Percentiles rank a stretch among this genome's conserved stretches.
Evolutionary conservation across 2,888 invertebrate species (phyloP).

Genomic region (Ametastegia equiseti): DNA sequence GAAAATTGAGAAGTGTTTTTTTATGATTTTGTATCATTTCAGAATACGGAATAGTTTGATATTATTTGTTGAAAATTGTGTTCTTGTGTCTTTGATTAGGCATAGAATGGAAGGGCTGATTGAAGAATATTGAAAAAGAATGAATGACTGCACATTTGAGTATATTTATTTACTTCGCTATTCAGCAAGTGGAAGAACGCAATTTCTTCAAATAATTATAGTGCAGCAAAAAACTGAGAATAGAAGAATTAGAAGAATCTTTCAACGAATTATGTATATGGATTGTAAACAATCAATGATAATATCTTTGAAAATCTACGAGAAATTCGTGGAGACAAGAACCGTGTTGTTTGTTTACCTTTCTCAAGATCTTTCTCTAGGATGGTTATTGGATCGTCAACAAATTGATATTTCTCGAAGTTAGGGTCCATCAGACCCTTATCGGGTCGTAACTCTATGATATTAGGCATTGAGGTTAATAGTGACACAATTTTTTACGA

Average conservation of each 20-base stretch:
- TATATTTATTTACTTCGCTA: too few species aligned
- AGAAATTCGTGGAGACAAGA: too few species aligned
- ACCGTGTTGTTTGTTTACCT: conserved; percentile 56
- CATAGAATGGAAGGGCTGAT: too few species aligned
- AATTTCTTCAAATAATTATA: background rate
- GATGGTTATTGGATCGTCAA: conserved; percentile 59
- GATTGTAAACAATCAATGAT: too few species aligned
- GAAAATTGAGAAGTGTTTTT: conserved; percentile 48
- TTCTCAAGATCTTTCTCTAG: conserved; percentile 61
- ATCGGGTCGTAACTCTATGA: conserved; percentile 69
- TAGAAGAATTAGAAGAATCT: background rate
- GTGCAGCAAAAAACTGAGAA: background rate
- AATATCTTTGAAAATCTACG: too few species aligned
- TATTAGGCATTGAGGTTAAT: conserved; percentile 62
- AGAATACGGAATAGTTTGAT: too few species aligned
- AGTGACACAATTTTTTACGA: background rate
- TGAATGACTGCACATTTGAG: too few species aligned
- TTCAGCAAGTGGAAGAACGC: too few species aligned
- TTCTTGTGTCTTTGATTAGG: too few species aligned
- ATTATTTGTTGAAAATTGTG: too few species aligned
- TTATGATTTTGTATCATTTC: background rate
- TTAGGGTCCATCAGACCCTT: conserved; percentile 62
- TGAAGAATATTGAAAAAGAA: too few species aligned
- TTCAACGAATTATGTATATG: too few species aligned
- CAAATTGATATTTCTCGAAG: conserved; percentile 72